Percentiles rank a stretch among this genome's conserved stretches.
These are phyloP conservation scores for Bombyx huttoni DNA, from an alignment of 2,888 invertebrate species.

Conservation along the genomic window DNA sequence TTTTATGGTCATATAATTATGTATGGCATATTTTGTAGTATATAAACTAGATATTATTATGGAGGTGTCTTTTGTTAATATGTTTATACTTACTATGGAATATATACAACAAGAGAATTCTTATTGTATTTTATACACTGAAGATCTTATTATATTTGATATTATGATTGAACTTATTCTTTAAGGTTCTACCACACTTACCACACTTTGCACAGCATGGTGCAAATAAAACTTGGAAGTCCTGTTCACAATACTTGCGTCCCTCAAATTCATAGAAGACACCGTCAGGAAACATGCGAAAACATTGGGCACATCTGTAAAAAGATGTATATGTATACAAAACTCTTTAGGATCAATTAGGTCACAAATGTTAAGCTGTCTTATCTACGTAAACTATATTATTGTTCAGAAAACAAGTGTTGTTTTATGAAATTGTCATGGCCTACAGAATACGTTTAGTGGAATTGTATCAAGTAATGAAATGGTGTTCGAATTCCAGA, in stretches of 20 bases:
- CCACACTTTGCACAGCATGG: slow-evolving; percentile 91
- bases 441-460: too few species aligned
- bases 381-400: too few species aligned
- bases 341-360: too few species aligned
- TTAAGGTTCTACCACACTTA: slow-evolving; percentile 19
- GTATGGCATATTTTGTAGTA: too few species aligned
- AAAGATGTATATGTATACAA: background rate
- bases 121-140: background rate
- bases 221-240: slow-evolving; percentile 97
- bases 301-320: slow-evolving; percentile 96
- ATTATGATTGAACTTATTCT: background rate
- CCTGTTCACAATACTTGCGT: slow-evolving; percentile 98
- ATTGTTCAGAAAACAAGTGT: too few species aligned
- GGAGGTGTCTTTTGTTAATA: too few species aligned
- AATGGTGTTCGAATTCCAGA: too few species aligned
- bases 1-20: too few species aligned
- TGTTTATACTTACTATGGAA: background rate
- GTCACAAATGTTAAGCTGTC: too few species aligned
- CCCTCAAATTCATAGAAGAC: slow-evolving; percentile 99
- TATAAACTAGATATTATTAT: too few species aligned
- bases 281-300: slow-evolving; percentile 97
- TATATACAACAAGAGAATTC: background rate
- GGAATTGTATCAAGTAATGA: too few species aligned
- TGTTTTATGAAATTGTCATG: too few species aligned
- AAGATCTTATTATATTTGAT: background rate